Evolutionary conservation across 2,888 invertebrate species (phyloP), one percentile per base, ranked within the genome.

Genomic region (Allolobophora icterica): DNA sequence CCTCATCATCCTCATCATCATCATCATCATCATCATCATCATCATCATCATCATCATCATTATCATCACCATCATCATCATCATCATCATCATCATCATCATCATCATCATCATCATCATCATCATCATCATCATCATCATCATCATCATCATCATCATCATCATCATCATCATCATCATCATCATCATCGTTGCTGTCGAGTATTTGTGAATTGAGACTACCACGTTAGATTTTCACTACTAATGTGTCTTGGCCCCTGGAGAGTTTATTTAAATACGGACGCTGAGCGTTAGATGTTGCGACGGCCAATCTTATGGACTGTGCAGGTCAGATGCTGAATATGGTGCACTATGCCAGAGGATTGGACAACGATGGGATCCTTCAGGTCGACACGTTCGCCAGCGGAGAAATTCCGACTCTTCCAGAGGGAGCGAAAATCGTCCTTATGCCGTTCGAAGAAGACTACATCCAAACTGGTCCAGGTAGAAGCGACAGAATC

Each of bases 381-480:
- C 93, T 96, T n/a, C 93, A 94, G 91, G 94, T 95, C 89, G 95
- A 95, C 91, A 95, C 95, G 52, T 94, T 95, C 90, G 94, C 96
- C 24, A 94, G 94, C 90, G 96, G 96, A 45, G 93, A 94, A 89
- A 94, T 95, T 21, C 95, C 95, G 11, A 33, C 6, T n/a, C 35
- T 91, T 19, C 90, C 94, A 30, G 94, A 94, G 40, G 92, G 93
- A 2, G 94, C 94, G 24, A 93, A 93, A 6, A 93, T 96, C 13
- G 92, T 93, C 24, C 93, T 96, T 24, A 94, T 95, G 33, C 96
- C 96, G 0, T 96, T 95, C 93, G 94, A 93, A 94, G 96, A 96
- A 93, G 94, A 96, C 91, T 96, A 96, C 92, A 94, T 96, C 42
- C 96, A 96, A 94, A 96, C 95, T 38, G 95, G 95, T n/a, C 94